These are phyloP conservation scores for Diorhabda carinulata DNA, from an alignment of 1,140 invertebrate species.

Conservation along the genomic window DNA sequence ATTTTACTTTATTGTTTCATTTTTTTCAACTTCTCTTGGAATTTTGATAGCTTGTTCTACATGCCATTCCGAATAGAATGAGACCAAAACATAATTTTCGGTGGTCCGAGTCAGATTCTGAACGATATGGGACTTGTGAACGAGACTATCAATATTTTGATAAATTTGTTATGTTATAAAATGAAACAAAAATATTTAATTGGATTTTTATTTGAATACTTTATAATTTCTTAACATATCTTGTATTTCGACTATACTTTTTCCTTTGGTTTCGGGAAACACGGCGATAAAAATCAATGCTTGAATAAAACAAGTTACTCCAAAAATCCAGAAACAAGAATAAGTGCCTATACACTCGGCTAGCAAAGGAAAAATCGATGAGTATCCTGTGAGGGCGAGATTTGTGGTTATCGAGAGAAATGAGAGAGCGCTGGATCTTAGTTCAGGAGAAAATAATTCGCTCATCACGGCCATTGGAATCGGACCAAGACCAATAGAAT, in stretches of 20 bases:
- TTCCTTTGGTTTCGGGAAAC: neutral
- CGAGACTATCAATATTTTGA: too few relatives aligned
- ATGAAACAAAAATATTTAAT: neutral
- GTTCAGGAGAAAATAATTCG: neutral
- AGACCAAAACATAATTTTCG: too few relatives aligned
- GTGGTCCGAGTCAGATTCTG: too few relatives aligned
- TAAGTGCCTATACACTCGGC: neutral
- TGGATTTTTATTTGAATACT: neutral
- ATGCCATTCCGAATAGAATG: too few relatives aligned
- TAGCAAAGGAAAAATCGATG: neutral
- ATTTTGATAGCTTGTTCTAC: too few relatives aligned
- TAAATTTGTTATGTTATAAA: too few relatives aligned
- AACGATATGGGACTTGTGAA: too few relatives aligned
- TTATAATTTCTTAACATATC: neutral
- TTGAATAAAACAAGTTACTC: neutral
- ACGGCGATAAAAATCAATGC: neutral
- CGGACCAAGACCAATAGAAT: neutral
- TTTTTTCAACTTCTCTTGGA: too few relatives aligned
- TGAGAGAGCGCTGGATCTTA: neutral
- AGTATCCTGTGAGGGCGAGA: neutral
- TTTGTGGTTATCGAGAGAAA: neutral
- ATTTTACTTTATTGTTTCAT: too few relatives aligned
- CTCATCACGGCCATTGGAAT: neutral
- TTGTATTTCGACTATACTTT: neutral
- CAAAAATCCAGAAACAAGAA: constrained; percentile 1